These are phyloP conservation scores for Tragelaphus scriptus DNA, from an alignment of 2,113 vertebrate species.

Conservation along the genomic window DNA sequence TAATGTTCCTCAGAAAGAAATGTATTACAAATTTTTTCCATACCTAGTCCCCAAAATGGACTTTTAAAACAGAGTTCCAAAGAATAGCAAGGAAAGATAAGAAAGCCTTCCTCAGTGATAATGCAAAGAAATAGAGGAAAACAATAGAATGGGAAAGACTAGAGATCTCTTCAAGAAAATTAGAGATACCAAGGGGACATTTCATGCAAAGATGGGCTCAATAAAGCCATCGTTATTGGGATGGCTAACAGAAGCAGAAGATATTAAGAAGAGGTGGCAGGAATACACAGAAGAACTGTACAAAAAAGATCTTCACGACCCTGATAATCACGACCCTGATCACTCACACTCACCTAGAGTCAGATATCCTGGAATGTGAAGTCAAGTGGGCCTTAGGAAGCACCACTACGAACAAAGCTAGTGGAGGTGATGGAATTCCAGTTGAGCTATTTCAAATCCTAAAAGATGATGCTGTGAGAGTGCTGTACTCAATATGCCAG, in stretches of 20 bases:
- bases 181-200: not conserved
- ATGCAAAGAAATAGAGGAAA: not conserved
- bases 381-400: not conserved
- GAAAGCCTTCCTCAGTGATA: not conserved
- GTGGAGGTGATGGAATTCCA: not conserved
- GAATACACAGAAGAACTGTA: not conserved
- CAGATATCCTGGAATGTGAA: not conserved
- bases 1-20: constrained; percentile 24
- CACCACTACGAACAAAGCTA: not conserved
- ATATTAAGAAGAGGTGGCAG: not conserved
- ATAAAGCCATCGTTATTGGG: too few species aligned
- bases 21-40: not conserved
- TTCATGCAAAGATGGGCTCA: not conserved
- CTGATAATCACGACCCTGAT: not conserved
- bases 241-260: not conserved
- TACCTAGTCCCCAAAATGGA: not conserved
- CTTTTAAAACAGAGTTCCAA: not conserved
- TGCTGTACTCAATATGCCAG: not conserved
- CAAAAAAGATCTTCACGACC: not conserved
- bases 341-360: not conserved
- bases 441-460: not conserved
- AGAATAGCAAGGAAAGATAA: not conserved
- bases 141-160: not conserved
- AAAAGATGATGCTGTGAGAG: not conserved
- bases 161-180: not conserved